Percentiles rank a stretch among this genome's conserved stretches.
phyloP scores from a whole-genome alignment of 2,888 invertebrate species.

The Eilema caniola region DNA sequence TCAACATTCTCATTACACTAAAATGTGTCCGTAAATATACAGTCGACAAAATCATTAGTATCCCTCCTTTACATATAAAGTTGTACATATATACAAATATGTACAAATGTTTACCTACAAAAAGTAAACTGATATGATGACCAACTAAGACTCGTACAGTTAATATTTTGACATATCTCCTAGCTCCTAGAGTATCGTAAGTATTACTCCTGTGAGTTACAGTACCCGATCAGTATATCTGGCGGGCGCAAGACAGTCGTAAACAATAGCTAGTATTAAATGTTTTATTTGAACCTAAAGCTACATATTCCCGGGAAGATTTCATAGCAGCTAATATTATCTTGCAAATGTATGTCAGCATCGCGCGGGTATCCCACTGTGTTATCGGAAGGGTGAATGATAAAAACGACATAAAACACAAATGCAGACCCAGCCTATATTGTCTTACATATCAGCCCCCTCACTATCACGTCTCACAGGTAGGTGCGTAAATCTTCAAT shows the following conservation, averaged over 20 bases:
- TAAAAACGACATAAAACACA: constrained; percentile 55
- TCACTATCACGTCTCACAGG: constrained; percentile 42
- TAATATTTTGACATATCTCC: too few species aligned
- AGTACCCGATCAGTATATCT: not conserved
- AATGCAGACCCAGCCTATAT: constrained; percentile 49
- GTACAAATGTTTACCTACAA: too few species aligned
- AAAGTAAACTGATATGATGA: too few species aligned
- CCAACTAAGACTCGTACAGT: too few species aligned
- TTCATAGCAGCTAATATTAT: constrained; percentile 5
- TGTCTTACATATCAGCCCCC: constrained; percentile 47
- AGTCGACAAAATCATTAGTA: too few species aligned
- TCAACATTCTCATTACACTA: too few species aligned
- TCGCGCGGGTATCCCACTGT: constrained; percentile 38
- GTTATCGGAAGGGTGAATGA: constrained; percentile 57
- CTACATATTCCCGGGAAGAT: not conserved
- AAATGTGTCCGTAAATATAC: too few species aligned
- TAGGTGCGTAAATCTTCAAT: constrained; percentile 54
- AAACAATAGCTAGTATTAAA: not conserved
- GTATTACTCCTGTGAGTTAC: not conserved
- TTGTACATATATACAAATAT: too few species aligned
- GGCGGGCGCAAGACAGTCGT: not conserved
- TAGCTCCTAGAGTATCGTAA: too few species aligned
- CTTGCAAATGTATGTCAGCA: constrained; percentile 41
- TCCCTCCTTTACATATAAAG: too few species aligned
- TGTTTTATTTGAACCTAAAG: not conserved